A percentile compares a stretch with the other conserved stretches of the same genome.
These are phyloP conservation scores for Maccullochella peelii DNA, from an alignment of 2,113 vertebrate species.

Conservation along the genomic window DNA sequence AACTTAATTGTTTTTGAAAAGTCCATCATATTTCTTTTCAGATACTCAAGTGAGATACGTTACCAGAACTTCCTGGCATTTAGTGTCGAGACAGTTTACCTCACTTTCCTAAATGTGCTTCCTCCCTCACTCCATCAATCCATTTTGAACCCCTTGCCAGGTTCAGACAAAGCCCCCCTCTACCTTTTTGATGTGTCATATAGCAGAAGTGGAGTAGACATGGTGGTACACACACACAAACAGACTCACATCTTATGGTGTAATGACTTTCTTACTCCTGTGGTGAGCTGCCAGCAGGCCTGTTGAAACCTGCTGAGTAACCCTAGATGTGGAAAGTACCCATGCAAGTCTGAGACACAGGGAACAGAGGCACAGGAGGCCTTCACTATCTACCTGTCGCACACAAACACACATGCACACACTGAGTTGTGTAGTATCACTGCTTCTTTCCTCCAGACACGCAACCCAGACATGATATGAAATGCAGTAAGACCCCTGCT, in stretches of 20 bases:
- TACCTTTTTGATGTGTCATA: constrained; percentile 66
- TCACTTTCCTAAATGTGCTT: not conserved
- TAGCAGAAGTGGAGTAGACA: constrained; percentile 39
- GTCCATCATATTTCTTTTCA: not conserved
- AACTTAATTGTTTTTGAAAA: not conserved
- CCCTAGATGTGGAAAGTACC: constrained; percentile 83
- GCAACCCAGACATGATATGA: constrained; percentile 67
- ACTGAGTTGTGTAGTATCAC: constrained; percentile 32
- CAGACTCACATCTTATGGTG: constrained; percentile 40
- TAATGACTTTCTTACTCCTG: constrained; percentile 76
- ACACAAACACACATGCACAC: constrained; percentile 26
- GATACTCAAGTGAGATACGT: not conserved
- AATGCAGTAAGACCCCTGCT: constrained; percentile 59
- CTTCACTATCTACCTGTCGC: not conserved
- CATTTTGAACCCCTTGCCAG: constrained; percentile 23
- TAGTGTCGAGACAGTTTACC: not conserved
- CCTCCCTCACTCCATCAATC: constrained; percentile 2
- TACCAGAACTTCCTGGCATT: not conserved
- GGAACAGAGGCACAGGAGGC: constrained; percentile 46
- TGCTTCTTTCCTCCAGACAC: constrained; percentile 59
- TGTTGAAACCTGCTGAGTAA: constrained; percentile 82
- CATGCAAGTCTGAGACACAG: constrained; percentile 60
- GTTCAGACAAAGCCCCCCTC: constrained; percentile 47
- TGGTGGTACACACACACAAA: constrained; percentile 46
- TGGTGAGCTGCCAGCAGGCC: constrained; percentile 65